phyloP scores from a whole-genome alignment of 2,888 invertebrate genomes.

The Spodoptera exigua region DNA sequence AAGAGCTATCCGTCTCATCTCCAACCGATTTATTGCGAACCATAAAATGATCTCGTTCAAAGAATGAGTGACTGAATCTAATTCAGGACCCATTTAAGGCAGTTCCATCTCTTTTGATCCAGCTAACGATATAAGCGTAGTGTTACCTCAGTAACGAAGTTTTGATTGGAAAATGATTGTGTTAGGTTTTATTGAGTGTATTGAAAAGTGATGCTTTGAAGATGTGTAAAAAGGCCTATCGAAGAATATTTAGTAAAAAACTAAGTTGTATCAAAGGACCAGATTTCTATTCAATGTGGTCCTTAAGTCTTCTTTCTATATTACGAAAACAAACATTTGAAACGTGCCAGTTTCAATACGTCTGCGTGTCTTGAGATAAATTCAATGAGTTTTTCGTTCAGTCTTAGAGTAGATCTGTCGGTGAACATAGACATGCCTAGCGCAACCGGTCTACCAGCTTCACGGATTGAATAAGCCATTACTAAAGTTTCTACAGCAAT shows the following conservation, averaged over 20 bases:
- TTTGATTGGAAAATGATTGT: slow-evolving; percentile 41
- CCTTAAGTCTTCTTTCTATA: background rate
- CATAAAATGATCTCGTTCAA: slow-evolving; percentile 43
- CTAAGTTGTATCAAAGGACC: background rate
- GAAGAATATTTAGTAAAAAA: background rate
- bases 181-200: slow-evolving; percentile 20
- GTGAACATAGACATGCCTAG: slow-evolving; percentile 55
- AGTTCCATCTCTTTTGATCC: slow-evolving; percentile 39
- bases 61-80: slow-evolving; percentile 44
- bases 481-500: slow-evolving; percentile 83
- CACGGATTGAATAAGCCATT: slow-evolving; percentile 82
- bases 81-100: slow-evolving; percentile 36
- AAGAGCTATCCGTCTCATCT: slow-evolving; percentile 37
- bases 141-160: slow-evolving; percentile 41
- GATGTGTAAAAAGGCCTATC: background rate
- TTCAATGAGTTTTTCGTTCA: slow-evolving; percentile 48
- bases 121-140: slow-evolving; percentile 23
- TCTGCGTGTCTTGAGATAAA: slow-evolving; percentile 30
- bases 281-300: background rate
- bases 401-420: slow-evolving; percentile 41
- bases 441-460: slow-evolving; percentile 69
- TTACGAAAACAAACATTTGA: slow-evolving; percentile 1
- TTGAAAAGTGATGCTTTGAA: background rate
- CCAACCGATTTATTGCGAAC: slow-evolving; percentile 46
- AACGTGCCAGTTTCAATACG: background rate